Base-by-base conservation (phyloP, 2,113 vertebrate species). In the Callorhinus ursinus region DNA sequence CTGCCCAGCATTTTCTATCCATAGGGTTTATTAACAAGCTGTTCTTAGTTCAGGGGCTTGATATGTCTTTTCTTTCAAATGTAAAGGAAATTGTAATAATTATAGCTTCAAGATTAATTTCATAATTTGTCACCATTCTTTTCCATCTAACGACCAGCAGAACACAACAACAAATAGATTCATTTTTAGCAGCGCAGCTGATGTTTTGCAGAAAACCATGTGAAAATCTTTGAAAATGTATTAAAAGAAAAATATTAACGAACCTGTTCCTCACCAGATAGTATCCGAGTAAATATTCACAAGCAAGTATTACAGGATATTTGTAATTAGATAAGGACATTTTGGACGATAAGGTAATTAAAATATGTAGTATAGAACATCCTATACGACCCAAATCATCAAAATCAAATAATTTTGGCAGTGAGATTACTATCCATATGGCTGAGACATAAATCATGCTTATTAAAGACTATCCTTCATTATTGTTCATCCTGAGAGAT, bases 191-290 rank as follows among this genome's bases (percentile, higher is more conserved):
- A 31, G 61, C 81, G 86, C 93, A 98, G 97, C 96, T 98, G 96
- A 98, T 96, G 87, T 95, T 98, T 97, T 42, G 69, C 84, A 97
- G 95, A 98, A 98, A 97, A 98, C 74, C 95, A 93, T 94, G 84
- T 95, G 90, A 96, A 98, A 95, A 82, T 88, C 95, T 98, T 97
- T 98, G 98, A 98, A 98, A 99, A 5, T 0, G 28, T 97, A 98
- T 98, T 97, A 93, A 98, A 98, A 98, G 97, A 97, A 97, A 98
- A 98, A 96, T 97, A 97, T 98, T 98, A 97, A 97, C 96, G 97
- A 98, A 98, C 90, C 94, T 97, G 79, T 97, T 98, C 76, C 81
- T 98, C 95, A 98, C 83, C 97, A 98, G 97, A 98, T 98, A 98
- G 85, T 97, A 97, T 98, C 96, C 98, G 71, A 97, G 39, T 57